phyloP scores from a whole-genome alignment of 2,888 invertebrate species.

The Xestia c-nigrum region DNA sequence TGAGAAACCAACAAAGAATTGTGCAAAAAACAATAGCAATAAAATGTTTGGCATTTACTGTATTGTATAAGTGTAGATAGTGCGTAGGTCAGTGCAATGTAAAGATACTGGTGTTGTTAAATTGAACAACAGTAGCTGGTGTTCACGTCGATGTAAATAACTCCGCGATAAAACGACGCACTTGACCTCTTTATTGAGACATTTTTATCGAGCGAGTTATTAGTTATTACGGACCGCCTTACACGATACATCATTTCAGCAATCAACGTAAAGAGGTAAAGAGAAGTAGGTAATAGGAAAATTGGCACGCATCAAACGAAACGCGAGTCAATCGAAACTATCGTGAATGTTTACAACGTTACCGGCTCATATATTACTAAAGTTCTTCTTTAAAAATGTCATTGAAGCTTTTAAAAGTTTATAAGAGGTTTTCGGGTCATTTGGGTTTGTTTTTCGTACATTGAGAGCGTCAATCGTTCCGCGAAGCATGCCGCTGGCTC shows the following conservation, averaged over 20 bases:
- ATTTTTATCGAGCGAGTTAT: slow-evolving; percentile 78
- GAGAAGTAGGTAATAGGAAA: slow-evolving; percentile 65
- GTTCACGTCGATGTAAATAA: slow-evolving; percentile 73
- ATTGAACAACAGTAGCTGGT: slow-evolving; percentile 70
- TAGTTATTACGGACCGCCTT: slow-evolving; percentile 71
- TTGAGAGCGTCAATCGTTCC: slow-evolving; percentile 41
- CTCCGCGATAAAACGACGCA: slow-evolving; percentile 75
- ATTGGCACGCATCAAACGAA: slow-evolving; percentile 65
- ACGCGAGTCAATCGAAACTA: slow-evolving; percentile 20
- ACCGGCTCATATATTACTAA: neutral
- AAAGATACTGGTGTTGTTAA: slow-evolving; percentile 64
- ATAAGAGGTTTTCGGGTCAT: slow-evolving; percentile 40
- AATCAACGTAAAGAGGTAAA: slow-evolving; percentile 61
- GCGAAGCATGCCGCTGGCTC: slow-evolving; percentile 69
- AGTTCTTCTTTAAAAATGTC: neutral
- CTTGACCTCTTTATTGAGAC: slow-evolving; percentile 84
- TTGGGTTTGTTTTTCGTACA: slow-evolving; percentile 24
- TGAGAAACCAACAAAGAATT: neutral
- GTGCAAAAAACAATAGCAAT: neutral
- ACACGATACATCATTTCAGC: slow-evolving; percentile 65
- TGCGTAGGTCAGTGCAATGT: slow-evolving; percentile 78
- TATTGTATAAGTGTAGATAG: neutral
- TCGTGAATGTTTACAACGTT: slow-evolving; percentile 15
- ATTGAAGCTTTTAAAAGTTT: slow-evolving; percentile 20
- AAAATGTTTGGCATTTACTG: slow-evolving; percentile 8